phyloP scores from a whole-genome alignment of 2,797 vertebrate genomes.

The Lerista edwardsae region DNA sequence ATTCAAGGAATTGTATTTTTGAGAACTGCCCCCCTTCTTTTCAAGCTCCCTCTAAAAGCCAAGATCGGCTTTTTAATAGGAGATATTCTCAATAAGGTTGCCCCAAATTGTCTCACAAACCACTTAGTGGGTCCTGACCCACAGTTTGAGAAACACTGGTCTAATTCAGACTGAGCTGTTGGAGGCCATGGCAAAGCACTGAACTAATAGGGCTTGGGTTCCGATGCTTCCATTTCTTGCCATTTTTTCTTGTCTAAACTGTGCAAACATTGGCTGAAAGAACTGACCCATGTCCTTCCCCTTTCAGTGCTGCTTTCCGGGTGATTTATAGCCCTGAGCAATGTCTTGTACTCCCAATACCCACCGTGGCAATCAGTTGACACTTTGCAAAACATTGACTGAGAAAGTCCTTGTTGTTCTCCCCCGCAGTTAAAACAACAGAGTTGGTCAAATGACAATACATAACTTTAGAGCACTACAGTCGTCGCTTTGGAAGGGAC shows the following conservation, averaged over 20 bases:
- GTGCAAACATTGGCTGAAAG: slow-evolving; percentile 8
- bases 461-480: background rate
- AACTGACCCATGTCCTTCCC: background rate
- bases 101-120: no score
- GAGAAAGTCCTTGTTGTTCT: background rate
- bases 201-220: slow-evolving; percentile 11
- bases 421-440: background rate
- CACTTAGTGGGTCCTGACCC: no score
- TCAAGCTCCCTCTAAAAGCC: no score
- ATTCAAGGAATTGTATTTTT: no score
- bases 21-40: no score
- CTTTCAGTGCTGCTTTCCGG: background rate
- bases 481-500: no score
- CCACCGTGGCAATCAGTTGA: background rate
- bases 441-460: background rate
- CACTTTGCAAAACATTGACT: background rate
- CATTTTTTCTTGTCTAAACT: background rate
- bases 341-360: slow-evolving; percentile 18
- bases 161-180: background rate
- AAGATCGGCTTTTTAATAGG: no score
- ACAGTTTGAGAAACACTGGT: no score
- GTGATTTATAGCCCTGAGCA: slow-evolving; percentile 9
- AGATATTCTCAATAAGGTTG: no score
- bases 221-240: slow-evolving; percentile 1
- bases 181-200: background rate